Evolutionary conservation across 2,113 vertebrate species (phyloP).

Genomic region (Stegostoma tigrinum): DNA sequence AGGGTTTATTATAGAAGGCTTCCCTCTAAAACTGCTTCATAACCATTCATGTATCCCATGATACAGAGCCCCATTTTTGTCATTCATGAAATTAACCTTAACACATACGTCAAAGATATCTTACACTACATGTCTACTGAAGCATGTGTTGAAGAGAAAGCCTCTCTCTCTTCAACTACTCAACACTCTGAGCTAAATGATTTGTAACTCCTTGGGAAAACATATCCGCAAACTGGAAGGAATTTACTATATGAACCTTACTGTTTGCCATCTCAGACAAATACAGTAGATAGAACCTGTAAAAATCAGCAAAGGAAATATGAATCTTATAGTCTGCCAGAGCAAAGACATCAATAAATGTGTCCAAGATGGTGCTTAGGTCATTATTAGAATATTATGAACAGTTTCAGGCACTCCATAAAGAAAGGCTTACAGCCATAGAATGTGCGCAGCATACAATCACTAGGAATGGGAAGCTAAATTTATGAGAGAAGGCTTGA

Average conservation of each 20-base stretch:
- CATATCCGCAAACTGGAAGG: neutral
- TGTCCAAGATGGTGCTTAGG: neutral
- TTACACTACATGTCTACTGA: neutral
- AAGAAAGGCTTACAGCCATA: neutral
- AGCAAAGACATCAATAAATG: neutral
- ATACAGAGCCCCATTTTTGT: neutral
- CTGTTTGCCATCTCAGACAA: neutral
- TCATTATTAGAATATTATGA: neutral
- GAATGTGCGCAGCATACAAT: neutral
- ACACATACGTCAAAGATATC: neutral
- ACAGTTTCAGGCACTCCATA: neutral
- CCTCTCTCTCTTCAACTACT: neutral
- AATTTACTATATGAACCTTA: neutral
- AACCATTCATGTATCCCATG: neutral
- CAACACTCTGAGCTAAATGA: neutral
- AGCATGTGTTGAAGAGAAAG: neutral
- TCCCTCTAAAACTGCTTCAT: neutral
- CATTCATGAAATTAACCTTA: neutral
- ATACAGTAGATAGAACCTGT: neutral
- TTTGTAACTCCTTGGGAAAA: neutral
- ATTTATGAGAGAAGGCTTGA: neutral
- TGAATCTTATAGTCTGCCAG: neutral
- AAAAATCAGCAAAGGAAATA: neutral
- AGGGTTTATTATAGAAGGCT: neutral
- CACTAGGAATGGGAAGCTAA: neutral